phyloP scores from a whole-genome alignment of 1,140 invertebrate species.

The Coenobita brevimanus region DNA sequence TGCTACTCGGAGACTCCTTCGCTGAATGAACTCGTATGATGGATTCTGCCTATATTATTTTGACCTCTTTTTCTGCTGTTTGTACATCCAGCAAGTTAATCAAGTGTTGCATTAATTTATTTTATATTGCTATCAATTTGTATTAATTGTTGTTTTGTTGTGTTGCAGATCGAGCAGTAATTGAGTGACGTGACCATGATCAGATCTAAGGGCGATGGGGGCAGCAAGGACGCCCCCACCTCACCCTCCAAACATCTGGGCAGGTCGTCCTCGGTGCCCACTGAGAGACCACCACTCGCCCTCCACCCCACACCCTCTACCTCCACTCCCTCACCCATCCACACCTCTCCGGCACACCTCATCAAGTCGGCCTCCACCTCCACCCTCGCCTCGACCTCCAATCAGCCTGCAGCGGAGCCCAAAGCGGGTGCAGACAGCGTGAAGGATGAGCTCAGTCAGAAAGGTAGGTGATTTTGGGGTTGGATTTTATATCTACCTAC shows the following conservation, averaged over 20 bases:
- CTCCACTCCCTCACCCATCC: slow-evolving; percentile 32
- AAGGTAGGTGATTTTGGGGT: no score
- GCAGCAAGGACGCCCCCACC: background rate
- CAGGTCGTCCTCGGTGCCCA: slow-evolving; percentile 56
- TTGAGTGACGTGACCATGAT: slow-evolving; percentile 31
- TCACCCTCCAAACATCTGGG: slow-evolving; percentile 56
- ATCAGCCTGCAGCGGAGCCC: background rate
- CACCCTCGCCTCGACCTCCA: slow-evolving; percentile 50
- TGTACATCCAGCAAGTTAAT: no score
- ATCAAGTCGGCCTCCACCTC: slow-evolving; percentile 58
- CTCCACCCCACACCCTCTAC: slow-evolving; percentile 14
- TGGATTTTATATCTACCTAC: no score
- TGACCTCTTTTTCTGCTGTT: no score
- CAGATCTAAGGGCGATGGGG: slow-evolving; percentile 41
- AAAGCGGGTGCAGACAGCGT: background rate
- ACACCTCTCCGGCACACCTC: slow-evolving; percentile 35
- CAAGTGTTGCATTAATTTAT: no score
- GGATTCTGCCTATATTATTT: no score
- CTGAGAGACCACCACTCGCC: slow-evolving; percentile 36
- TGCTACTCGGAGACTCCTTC: no score
- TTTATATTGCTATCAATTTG: no score
- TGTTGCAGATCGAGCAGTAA: slow-evolving; percentile 36
- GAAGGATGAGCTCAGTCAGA: background rate
- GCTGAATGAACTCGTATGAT: no score
- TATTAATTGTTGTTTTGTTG: background rate